Conservation (phyloP, 1,140 invertebrate genomes). For the Alviniconcha marisindica region DNA sequence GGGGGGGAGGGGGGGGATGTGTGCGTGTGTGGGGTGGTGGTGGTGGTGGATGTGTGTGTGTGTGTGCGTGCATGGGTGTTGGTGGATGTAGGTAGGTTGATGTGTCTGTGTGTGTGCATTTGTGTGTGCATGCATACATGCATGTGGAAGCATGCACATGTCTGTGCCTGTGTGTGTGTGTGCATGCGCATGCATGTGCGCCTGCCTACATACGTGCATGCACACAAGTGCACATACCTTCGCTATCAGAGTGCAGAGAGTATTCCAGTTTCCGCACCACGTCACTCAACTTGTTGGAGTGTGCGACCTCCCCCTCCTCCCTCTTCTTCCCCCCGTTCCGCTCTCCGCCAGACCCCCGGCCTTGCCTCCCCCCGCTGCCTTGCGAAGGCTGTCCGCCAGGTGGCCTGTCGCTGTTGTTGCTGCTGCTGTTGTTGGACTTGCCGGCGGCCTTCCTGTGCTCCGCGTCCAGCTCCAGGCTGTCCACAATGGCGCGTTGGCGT, state of each 20-base stretch:
- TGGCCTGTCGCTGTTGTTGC: neutral
- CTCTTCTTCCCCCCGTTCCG: neutral
- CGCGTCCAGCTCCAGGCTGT: constrained; percentile 41
- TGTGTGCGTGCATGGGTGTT: no score
- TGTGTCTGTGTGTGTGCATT: no score
- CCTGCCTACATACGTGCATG: neutral
- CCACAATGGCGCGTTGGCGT: constrained; percentile 47
- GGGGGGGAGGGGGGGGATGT: no score
- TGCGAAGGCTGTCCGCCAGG: neutral
- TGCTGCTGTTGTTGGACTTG: neutral
- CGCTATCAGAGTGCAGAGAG: constrained; percentile 34
- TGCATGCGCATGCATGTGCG: neutral
- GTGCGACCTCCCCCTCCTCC: constrained; percentile 3
- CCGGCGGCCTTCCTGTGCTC: neutral
- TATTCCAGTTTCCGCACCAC: constrained; percentile 46
- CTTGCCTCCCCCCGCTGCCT: neutral
- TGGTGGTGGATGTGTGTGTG: no score
- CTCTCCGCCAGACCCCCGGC: neutral
- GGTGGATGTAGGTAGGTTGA: no score
- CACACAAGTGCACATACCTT: neutral
- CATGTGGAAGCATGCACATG: neutral
- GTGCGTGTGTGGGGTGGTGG: no score
- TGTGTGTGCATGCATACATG: no score
- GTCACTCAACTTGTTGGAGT: constrained; percentile 43
- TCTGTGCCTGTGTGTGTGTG: neutral